These are phyloP conservation scores for Plecotus auritus DNA, from an alignment of 2,113 vertebrate species.

Conservation along the genomic window DNA sequence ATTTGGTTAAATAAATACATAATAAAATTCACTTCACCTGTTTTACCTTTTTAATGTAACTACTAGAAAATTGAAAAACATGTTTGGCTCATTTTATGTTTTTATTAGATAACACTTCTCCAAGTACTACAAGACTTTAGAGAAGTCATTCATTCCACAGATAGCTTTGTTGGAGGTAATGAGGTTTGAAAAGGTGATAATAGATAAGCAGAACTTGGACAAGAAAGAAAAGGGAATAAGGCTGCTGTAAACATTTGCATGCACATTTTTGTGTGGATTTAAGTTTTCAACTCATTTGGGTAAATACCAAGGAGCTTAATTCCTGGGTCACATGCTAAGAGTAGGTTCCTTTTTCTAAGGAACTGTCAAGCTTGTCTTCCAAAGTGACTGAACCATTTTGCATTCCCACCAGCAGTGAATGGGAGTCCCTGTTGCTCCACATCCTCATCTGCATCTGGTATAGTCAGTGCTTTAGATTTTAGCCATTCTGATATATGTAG, in stretches of 20 bases:
- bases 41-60: background rate
- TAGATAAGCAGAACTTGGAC: background rate
- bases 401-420: background rate
- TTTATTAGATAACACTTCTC: background rate
- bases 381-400: background rate
- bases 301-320: background rate
- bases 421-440: background rate
- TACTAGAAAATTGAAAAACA: slow-evolving; percentile 1
- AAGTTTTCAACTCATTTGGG: background rate
- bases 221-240: background rate
- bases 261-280: background rate
- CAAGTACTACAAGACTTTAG: background rate
- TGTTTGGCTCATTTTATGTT: background rate
- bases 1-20: background rate
- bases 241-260: background rate
- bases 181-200: background rate
- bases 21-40: background rate
- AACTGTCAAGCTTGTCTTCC: background rate
- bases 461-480: background rate
- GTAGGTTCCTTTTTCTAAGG: background rate
- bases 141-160: background rate
- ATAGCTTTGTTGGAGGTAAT: background rate
- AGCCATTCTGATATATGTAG: background rate
- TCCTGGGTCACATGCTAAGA: background rate
- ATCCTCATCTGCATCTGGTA: background rate